Conservation (phyloP, 2,113 vertebrate species). For the Tyrannus savana region DNA sequence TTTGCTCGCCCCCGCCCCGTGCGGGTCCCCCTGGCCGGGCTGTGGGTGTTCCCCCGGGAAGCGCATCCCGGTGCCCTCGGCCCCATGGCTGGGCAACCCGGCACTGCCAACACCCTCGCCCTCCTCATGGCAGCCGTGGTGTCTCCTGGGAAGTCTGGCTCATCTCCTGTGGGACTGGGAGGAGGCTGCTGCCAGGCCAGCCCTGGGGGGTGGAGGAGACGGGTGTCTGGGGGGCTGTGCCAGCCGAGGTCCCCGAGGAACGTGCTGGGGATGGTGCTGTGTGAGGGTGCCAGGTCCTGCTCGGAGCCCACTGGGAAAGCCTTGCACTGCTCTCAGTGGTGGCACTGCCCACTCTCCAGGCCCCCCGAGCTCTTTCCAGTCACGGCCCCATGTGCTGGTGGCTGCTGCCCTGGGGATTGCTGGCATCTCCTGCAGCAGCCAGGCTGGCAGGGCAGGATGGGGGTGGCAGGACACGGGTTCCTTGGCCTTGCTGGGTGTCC, state of each 20-base stretch:
- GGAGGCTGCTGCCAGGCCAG: background rate
- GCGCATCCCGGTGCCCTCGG: accelerated
- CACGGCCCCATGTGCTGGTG: accelerated
- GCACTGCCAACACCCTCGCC: background rate
- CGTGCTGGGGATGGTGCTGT: accelerated
- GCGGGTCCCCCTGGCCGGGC: accelerated
- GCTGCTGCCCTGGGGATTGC: accelerated
- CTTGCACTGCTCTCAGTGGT: accelerated
- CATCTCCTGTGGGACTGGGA: background rate
- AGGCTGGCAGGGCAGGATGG: background rate
- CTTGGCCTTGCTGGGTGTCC: accelerated
- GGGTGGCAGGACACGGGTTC: background rate
- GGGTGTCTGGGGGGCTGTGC: background rate
- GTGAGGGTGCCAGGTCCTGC: background rate
- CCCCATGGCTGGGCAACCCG: accelerated
- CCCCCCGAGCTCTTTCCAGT: background rate
- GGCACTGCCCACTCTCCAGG: background rate
- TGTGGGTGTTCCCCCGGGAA: background rate
- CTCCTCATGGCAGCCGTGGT: background rate
- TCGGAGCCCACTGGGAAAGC: background rate
- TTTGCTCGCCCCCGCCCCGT: accelerated
- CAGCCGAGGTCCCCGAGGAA: background rate
- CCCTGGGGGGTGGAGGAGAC: background rate
- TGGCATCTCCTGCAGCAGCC: background rate
- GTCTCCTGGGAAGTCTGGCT: background rate